Evolutionary conservation across 2,888 invertebrate species (phyloP), one percentile per base, ranked within the genome.

Genomic region (Archips crataeganus): DNA sequence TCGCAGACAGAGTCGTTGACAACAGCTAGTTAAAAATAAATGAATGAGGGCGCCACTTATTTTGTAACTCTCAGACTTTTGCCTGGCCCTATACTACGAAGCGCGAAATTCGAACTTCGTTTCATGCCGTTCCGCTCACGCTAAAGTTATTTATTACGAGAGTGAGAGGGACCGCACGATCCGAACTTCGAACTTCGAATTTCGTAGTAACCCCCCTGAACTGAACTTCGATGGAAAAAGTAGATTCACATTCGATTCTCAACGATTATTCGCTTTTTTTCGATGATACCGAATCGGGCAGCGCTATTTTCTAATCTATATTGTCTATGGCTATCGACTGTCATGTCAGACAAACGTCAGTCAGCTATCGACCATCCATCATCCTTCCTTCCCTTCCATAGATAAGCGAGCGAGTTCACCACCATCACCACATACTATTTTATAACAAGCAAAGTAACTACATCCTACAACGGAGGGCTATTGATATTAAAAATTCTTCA

Each of bases 291-390:
- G 4, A 3, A 39, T 57, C 6, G 23, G 23, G 11, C 32, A 57
- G 9, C 60, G n/a, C 60, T 60, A 60, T 13, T 9, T 34, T 8
- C 6, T n/a, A 39, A n/a, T 34, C 39, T 39, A 23, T 6, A 10
- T 39, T 36, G n/a, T 68, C 47, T 68, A 63, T 63, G 63, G 42
- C 23, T 34, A 45, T 32, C 32, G 32, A 32, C 23, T 70, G 70
- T 70, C 70, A 70, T 36, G 70, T 70, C 70, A 70, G 15, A 23
- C 61, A 70, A 70, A 70, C 23, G 51, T 70, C 49, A 45, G 45
- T 45, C 61, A 39, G 34, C 42, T 57, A 59, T 68, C 45, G 59
- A 68, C 59, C 42, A 54, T 23, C 51, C 51, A 69, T 49, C 10
- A 45, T 45, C 45, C 45, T 10, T 45, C 49, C 49, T n/a, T 49